These are phyloP conservation scores for Melanostigma gelatinosum DNA, from an alignment of 2,113 vertebrate species.

Conservation along the genomic window DNA sequence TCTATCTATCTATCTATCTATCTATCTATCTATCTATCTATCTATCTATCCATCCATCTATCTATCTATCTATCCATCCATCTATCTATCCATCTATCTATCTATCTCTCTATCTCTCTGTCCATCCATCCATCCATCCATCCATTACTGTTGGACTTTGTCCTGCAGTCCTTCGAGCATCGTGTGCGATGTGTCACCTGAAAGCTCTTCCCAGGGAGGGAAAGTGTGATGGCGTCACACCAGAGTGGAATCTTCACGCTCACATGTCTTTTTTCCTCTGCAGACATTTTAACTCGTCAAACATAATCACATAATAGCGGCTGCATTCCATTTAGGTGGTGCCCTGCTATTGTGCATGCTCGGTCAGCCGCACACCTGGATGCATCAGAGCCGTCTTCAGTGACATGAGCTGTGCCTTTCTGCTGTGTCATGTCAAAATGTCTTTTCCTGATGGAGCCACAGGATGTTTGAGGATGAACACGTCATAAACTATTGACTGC, in stretches of 20 bases:
- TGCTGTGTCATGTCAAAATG: constrained; percentile 64
- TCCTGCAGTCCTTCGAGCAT: not conserved
- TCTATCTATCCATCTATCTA: not conserved
- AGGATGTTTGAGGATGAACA: not conserved
- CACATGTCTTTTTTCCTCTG: not conserved
- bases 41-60: not conserved
- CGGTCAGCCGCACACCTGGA: constrained; percentile 39
- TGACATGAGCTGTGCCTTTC: constrained; percentile 35
- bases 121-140: not conserved
- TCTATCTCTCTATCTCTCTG: not conserved
- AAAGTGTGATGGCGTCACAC: constrained; percentile 1
- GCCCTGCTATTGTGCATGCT: constrained; percentile 20
- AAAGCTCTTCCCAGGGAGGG: not conserved
- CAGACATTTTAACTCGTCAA: constrained; percentile 24
- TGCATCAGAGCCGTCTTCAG: not conserved
- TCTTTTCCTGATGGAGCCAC: not conserved
- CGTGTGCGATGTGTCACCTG: not conserved
- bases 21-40: constrained; percentile 22
- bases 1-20: constrained; percentile 19
- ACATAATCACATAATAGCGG: constrained; percentile 23
- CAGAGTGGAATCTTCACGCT: not conserved
- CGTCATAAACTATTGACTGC: not conserved
- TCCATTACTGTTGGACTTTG: not conserved
- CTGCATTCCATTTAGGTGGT: constrained; percentile 29
- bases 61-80: not conserved